Evolutionary conservation across 2,888 invertebrate species (phyloP).

Genomic region (Cheiracanthium punctorium): DNA sequence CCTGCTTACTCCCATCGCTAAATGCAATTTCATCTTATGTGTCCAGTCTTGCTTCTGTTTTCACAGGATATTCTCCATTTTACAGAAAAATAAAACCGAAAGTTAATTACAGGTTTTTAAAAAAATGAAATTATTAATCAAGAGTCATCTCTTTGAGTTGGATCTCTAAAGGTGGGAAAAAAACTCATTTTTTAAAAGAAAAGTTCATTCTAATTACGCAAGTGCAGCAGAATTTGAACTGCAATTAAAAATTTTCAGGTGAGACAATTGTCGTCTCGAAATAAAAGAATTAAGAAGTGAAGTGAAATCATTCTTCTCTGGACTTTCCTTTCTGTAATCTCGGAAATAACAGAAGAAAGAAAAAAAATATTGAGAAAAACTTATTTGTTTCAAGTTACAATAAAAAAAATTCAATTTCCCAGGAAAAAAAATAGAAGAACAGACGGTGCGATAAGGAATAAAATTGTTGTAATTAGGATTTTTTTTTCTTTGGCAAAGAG

Average conservation of each 20-base stretch:
- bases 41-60: too few relatives aligned
- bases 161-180: too few relatives aligned
- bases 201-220: too few relatives aligned
- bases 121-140: too few relatives aligned
- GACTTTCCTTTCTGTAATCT: not conserved
- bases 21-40: too few relatives aligned
- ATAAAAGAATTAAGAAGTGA: not conserved
- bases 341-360: too few relatives aligned
- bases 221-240: not conserved
- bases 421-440: slow-evolving; percentile 32
- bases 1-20: too few relatives aligned
- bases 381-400: slow-evolving; percentile 58
- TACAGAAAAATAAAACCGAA: too few relatives aligned
- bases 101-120: too few relatives aligned
- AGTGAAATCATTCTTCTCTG: not conserved
- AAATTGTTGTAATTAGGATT: slow-evolving; percentile 66
- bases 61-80: too few relatives aligned
- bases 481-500: slow-evolving; percentile 29
- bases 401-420: slow-evolving; percentile 20
- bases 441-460: slow-evolving; percentile 63
- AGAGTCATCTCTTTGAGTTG: too few relatives aligned
- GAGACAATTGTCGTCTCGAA: not conserved
- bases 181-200: too few relatives aligned
- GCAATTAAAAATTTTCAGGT: not conserved
- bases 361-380: slow-evolving; percentile 30